Conservation (phyloP, 2,113 vertebrate genomes). For the Odocoileus virginianus region DNA sequence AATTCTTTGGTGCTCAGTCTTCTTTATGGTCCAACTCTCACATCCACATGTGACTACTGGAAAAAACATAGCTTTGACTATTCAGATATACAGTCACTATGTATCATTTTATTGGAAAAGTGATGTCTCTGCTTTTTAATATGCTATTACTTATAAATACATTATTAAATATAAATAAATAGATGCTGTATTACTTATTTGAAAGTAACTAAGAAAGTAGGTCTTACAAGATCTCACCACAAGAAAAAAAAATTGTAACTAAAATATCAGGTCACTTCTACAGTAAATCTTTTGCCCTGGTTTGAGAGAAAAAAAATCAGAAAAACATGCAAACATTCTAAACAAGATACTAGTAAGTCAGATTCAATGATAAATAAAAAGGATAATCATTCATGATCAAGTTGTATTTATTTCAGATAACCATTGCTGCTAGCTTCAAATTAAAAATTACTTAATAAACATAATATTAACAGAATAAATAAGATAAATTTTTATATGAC, state of each 20-base stretch:
- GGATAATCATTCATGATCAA: not conserved
- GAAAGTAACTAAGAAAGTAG: not conserved
- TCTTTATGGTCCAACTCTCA: not conserved
- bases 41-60: not conserved
- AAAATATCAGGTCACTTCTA: not conserved
- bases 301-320: not conserved
- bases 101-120: not conserved
- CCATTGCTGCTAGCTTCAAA: not conserved
- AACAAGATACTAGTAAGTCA: not conserved
- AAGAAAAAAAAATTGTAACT: not conserved
- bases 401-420: not conserved
- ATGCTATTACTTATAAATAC: not conserved
- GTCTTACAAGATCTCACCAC: not conserved
- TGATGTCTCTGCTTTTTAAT: not conserved
- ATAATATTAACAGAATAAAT: not conserved
- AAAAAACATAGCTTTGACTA: not conserved
- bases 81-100: not conserved
- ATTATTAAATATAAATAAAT: not conserved
- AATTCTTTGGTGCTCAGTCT: not conserved
- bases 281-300: not conserved
- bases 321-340: not conserved
- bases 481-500: not conserved
- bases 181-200: not conserved
- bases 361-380: not conserved
- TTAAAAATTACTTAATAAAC: not conserved